Base-by-base conservation (phyloP, 2,797 vertebrate species). In the Oceanodroma leucorhoa region DNA sequence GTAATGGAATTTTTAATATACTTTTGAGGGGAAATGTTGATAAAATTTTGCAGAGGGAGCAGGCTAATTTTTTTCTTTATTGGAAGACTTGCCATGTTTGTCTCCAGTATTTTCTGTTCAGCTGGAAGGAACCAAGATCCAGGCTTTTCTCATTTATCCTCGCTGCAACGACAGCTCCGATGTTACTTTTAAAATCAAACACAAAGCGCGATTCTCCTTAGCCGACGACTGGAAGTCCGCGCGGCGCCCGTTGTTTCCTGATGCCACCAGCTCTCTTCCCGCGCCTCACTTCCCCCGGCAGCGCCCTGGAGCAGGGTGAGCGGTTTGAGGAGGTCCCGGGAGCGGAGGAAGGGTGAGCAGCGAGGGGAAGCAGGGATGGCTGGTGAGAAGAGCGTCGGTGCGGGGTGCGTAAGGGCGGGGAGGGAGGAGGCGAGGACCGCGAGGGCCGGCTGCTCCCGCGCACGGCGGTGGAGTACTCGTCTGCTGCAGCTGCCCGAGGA, bases 321-420 rank as follows among this genome's bases (percentile, higher is more conserved):
- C 1, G 1, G 20, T 57, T 57, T 6, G 26, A n/a, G 80, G 75
- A 5, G 0, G 0, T 57, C 29, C 1, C 5, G 82, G 78, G 70
- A 77, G 69, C 0, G 1, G 30, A 60, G 57, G 72, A 70, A 29
- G 13, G 34, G 50, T 17, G 4, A 45, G 72, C 32, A 20, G 55
- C 0, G 12, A 72, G 30, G 29, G 3, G 71, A 53, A 46, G 66
- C 77, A 1, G 80, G n/a, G 69, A 2, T 2, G 11, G 11, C 7
- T 34, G 53, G 21, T 11, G 61, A 54, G 90, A 24, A 32, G 3
- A 14, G 26, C 19, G 16, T 9, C 0, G 36, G 30, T 2, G 19
- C 57, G 12, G 86, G 82, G 40, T 66, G 38, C 0, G 3, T 23
- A 1, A 13, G 73, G 29, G 22, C 5, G 41, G 4, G 50, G 2